These are phyloP conservation scores for Philopedon plagiatum DNA, from an alignment of 2,888 invertebrate species.

Conservation along the genomic window DNA sequence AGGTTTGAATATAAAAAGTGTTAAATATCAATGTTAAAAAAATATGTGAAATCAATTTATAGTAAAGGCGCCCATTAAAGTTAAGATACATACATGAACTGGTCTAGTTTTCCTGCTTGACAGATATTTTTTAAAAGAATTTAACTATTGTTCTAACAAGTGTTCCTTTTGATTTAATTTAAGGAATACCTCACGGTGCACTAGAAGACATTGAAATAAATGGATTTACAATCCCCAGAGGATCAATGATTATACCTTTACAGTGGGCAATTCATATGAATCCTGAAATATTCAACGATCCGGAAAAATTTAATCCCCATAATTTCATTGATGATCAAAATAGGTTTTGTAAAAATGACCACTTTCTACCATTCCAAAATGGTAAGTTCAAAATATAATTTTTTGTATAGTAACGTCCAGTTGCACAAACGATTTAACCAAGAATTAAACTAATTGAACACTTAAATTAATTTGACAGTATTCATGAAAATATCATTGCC, in stretches of 20 bases:
- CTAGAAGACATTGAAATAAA: conserved; percentile 68
- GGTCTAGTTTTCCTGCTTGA: no score
- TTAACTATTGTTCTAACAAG: neutral
- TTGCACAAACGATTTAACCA: neutral
- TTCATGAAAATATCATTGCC: no score
- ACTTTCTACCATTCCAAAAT: conserved; percentile 87
- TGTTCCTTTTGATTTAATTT: neutral
- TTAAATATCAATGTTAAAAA: no score
- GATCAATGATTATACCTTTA: conserved; percentile 83
- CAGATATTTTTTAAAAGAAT: neutral
- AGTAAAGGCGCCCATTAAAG: no score
- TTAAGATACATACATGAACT: no score
- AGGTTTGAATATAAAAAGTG: no score
- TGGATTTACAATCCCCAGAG: conserved; percentile 77
- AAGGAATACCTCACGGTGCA: conserved; percentile 83
- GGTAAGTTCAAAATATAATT: conserved; percentile 71
- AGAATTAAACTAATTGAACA: no score
- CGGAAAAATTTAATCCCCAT: conserved; percentile 77
- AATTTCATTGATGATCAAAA: conserved; percentile 80
- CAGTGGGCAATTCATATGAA: conserved; percentile 88
- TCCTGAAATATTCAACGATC: conserved; percentile 76
- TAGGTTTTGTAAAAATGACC: conserved; percentile 74
- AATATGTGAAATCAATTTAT: no score
- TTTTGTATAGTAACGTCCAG: neutral
- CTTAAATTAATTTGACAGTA: no score